phyloP scores from a whole-genome alignment of 2,888 invertebrate genomes.

The Sturmia bella region DNA sequence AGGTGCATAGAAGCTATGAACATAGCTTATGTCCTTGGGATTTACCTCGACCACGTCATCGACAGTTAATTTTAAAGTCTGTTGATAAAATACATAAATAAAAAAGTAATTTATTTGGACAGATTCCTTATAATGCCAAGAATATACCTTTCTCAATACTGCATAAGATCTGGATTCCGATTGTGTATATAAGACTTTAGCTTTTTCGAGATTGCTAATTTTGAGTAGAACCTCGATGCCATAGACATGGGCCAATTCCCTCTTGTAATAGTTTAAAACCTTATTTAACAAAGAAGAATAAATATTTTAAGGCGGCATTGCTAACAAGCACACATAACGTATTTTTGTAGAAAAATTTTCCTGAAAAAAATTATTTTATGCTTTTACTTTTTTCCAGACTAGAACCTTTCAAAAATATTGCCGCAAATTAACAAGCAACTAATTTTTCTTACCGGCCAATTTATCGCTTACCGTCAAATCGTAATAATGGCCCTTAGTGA shows the following conservation, averaged over 20 bases:
- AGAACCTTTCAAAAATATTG: too few relatives aligned
- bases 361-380: too few relatives aligned
- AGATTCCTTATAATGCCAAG: background rate
- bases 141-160: constrained; percentile 87
- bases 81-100: constrained; percentile 9
- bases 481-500: too few relatives aligned
- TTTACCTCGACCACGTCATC: constrained; percentile 93
- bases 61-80: constrained; percentile 91
- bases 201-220: constrained; percentile 92
- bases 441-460: too few relatives aligned
- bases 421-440: too few relatives aligned
- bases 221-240: constrained; percentile 92
- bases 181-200: constrained; percentile 90
- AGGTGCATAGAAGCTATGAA: constrained; percentile 96
- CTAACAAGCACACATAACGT: too few relatives aligned
- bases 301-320: background rate
- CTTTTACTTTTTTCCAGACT: too few relatives aligned
- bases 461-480: too few relatives aligned
- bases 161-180: constrained; percentile 88
- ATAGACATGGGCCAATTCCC: constrained; percentile 91
- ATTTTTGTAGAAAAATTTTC: too few relatives aligned
- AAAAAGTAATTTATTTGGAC: background rate
- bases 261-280: constrained; percentile 86
- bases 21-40: constrained; percentile 94
- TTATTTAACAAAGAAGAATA: constrained; percentile 53